Evolutionary conservation across 2,888 invertebrate species (phyloP).

Genomic region (Scaptomyza caliginosa): DNA sequence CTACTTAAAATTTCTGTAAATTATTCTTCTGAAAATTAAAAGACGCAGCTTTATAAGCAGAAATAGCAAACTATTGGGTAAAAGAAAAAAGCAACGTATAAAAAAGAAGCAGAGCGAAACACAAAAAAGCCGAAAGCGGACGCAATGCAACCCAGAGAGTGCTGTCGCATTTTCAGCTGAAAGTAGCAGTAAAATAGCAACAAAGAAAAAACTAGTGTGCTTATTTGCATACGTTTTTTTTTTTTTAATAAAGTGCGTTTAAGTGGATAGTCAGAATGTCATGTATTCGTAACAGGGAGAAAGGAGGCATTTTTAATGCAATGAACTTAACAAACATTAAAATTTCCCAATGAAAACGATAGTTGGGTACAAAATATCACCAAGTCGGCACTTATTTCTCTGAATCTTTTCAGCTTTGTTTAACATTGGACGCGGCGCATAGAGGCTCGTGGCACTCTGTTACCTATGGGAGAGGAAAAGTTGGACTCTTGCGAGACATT

Average conservation of each 20-base stretch:
- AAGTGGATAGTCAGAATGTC: not conserved
- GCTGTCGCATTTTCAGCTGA: not conserved
- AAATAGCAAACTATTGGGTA: constrained; percentile 6
- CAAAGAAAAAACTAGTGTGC: not conserved
- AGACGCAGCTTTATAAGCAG: not conserved
- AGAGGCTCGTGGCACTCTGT: constrained; percentile 54
- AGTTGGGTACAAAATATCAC: not conserved
- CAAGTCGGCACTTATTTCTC: not conserved
- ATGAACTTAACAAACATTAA: not conserved
- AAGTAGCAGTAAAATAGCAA: constrained; percentile 4
- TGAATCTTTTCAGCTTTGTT: constrained; percentile 45
- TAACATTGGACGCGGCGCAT: constrained; percentile 33
- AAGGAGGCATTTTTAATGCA: not conserved
- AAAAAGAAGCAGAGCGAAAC: constrained; percentile 44
- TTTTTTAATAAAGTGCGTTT: not conserved
- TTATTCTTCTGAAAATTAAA: not conserved
- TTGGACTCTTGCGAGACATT: constrained; percentile 61
- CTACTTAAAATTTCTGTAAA: not conserved
- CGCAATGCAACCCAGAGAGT: constrained; percentile 29
- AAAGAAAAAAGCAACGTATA: constrained; percentile 9
- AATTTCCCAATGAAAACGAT: no score
- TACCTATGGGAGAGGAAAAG: constrained; percentile 75
- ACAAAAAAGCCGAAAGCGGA: constrained; percentile 39
- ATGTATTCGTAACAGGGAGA: not conserved
- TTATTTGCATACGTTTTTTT: not conserved